Base-by-base conservation (phyloP, 2,113 vertebrate genomes). In the Alaudala cheleensis region DNA sequence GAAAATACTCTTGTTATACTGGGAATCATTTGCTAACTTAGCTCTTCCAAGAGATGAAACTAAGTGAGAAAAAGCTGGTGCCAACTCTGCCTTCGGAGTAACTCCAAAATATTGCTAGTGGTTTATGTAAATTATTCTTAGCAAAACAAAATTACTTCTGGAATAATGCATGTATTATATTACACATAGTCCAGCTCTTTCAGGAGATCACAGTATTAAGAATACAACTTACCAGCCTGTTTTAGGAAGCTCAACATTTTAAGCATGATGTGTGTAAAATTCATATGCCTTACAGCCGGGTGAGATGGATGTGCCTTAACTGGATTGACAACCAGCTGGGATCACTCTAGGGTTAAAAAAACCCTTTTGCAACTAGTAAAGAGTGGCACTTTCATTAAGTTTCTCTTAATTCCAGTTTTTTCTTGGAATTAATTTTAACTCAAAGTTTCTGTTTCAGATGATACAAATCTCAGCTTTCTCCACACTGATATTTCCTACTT, bases 341-440 rank as follows among this genome's bases (percentile, higher is more conserved):
- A 77, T 58, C 40, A 22, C n/a, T 57, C 62, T 86, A 90, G 88
- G 73, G 37, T 40, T 61, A 10, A 47, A 87, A 40, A 50, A 65
- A 23, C 1, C 8, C 7, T 3, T 76, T 95, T 73, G 61, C 77
- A 93, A 90, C 92, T 97, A 95, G 44, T 95, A 92, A 92, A 92
- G 62, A 95, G 50, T 62, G 76, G 58, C 83, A 91, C 94, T 97
- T 97, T 90, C 93, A 87, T 88, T 69, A 76, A 85, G 42, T 86
- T 96, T 96, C 88, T 73, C 54, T 95, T 90, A 95, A 97, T 92
- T 92, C 85, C 33, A 50, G 6, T 89, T 88, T 97, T 97, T 97
- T 93, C 93, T 95, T 96, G 94, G 82, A 97, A 97, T 96, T 96
- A 88, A 93, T 96, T 97, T 97, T 88, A 96, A 88, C 62, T 90